Percentiles rank a stretch among this genome's conserved stretches.
Evolutionary conservation across 2,888 invertebrate genomes (phyloP).

Genomic region (Nysson spinosus): DNA sequence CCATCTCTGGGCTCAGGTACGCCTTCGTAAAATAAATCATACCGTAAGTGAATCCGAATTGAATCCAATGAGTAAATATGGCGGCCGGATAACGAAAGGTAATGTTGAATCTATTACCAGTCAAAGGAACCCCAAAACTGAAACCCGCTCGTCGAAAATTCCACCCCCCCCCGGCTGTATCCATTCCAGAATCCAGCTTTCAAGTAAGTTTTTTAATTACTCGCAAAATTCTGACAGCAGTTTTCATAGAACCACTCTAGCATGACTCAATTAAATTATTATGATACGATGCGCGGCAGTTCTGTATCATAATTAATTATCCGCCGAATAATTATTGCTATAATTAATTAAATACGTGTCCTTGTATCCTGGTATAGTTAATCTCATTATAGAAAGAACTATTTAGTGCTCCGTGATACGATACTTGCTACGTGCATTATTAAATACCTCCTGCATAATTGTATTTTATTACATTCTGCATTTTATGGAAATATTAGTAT

Average conservation of each 20-base stretch:
- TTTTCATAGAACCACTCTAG: conserved; percentile 5
- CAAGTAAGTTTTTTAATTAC: background rate
- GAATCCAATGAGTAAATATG: conserved; percentile 77
- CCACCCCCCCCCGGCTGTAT: background rate
- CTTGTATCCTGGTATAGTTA: no score
- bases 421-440: no score
- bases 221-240: conserved; percentile 8
- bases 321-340: no score
- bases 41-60: conserved; percentile 74
- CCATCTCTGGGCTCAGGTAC: conserved; percentile 69
- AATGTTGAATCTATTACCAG: conserved; percentile 15
- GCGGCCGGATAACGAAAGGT: conserved; percentile 68
- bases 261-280: conserved; percentile 9
- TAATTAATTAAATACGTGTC: no score
- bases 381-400: no score
- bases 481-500: no score
- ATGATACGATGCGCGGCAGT: background rate
- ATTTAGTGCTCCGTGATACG: no score
- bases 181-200: background rate
- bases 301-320: conserved; percentile 7
- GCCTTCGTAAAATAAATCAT: conserved; percentile 71
- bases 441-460: no score
- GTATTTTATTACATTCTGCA: no score
- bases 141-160: no score
- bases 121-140: conserved; percentile 3